These are phyloP conservation scores for Priocnemis perturbator DNA, from an alignment of 2,888 invertebrate genomes.

Conservation along the genomic window DNA sequence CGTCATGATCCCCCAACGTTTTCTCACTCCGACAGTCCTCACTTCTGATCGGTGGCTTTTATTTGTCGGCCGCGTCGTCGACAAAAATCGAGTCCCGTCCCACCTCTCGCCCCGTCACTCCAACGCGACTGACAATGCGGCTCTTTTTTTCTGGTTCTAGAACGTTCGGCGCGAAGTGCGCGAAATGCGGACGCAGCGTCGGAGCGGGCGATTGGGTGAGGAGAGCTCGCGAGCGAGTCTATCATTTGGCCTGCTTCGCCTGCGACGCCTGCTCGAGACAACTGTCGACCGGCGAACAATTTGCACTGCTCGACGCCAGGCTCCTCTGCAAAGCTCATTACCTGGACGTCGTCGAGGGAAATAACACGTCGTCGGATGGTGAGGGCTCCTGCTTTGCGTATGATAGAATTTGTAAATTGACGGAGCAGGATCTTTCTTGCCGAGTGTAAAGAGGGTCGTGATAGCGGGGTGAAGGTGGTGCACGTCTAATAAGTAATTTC, in stretches of 20 bases:
- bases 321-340: constrained; percentile 99
- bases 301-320: constrained; percentile 94
- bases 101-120: neutral
- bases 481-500: constrained; percentile 59
- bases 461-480: constrained; percentile 18
- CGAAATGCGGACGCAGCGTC: constrained; percentile 94
- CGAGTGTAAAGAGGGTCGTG: neutral
- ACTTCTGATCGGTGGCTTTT: no score
- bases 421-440: neutral
- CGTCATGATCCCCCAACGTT: neutral
- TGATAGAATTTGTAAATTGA: neutral
- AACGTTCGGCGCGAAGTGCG: constrained; percentile 97
- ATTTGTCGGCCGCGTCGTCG: neutral
- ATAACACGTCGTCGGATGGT: constrained; percentile 83
- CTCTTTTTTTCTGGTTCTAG: constrained; percentile 76
- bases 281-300: constrained; percentile 96
- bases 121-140: no score
- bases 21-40: no score
- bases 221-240: constrained; percentile 94
- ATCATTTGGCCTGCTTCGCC: constrained; percentile 99
- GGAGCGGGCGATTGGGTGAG: constrained; percentile 98
- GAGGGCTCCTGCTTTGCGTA: constrained; percentile 29
- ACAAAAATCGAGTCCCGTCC: neutral
- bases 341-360: constrained; percentile 92
- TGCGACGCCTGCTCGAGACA: constrained; percentile 97